Base-by-base conservation (phyloP, 2,888 invertebrate genomes). In the Adelphocoris suturalis region DNA sequence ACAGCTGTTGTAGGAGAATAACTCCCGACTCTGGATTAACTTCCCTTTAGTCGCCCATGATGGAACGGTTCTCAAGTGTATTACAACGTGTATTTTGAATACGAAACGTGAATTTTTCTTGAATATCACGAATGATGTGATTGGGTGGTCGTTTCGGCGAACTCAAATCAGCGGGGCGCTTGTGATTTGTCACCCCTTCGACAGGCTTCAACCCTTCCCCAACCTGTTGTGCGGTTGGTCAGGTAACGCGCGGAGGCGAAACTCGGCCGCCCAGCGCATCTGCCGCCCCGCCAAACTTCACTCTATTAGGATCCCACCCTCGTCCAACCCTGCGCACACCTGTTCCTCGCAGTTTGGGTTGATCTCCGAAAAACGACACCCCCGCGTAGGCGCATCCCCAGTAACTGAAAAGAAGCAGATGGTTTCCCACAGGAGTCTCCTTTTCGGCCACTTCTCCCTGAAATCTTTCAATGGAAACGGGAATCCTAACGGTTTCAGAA, bases 211-310 rank as follows among this genome's bases (percentile, higher is more conserved):
- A 78, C 78, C 78, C 78, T 78, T 78, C 78, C 47, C 16, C 78
- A 78, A 78, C 78, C 37, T 46, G 78, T 78, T 78, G 78, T 47
- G 78, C 78, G 5, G 46, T n/a, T 78, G 68, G 68, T 19, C 78
- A 78, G 78, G 46, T 78, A 78, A 16, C 14, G 78, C 78, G 57
- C 57, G 57, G 57, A 57, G 57, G 14, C 57, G 16, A 52, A 52
- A 57, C 68, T 68, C 9, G 5, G 5, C 27, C 68, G 68, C 13
- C 27, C 23, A 23, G 68, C 68, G 68, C 68, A 68, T 68, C 23
- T 68, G 68, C 68, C 68, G 23, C 68, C 68, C 68, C 68, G 68
- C 27, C 23, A 23, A n/a, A 23, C 27, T 52, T 52, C 52, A 27
- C 19, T 12, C 23, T 23, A 12, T 23, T 5, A 23, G 61, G 7